These are phyloP conservation scores for Lepus americanus DNA, from an alignment of 2,113 vertebrate species.

Conservation along the genomic window DNA sequence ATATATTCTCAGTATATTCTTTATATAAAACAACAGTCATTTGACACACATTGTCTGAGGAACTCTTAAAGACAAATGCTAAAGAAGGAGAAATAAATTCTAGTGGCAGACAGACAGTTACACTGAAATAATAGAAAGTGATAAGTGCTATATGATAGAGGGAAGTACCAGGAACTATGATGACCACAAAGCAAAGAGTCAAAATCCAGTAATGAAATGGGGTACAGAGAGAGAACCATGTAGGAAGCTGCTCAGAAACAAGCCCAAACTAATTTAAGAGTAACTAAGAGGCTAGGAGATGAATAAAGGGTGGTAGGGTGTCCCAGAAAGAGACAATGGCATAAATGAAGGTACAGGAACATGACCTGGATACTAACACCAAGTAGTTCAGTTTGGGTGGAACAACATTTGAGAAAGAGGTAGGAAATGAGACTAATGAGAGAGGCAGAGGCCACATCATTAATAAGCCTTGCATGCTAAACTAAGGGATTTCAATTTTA, in stretches of 20 bases:
- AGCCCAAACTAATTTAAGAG: background rate
- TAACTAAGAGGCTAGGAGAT: constrained; percentile 20
- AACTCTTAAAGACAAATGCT: background rate
- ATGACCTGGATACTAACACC: constrained; percentile 14
- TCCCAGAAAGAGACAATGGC: constrained; percentile 2
- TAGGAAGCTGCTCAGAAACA: constrained; percentile 19
- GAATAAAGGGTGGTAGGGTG: constrained; percentile 23
- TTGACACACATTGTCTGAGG: constrained; percentile 49
- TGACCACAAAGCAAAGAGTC: constrained; percentile 10
- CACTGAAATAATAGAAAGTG: constrained; percentile 3
- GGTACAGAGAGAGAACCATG: background rate
- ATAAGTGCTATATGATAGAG: background rate
- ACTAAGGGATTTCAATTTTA: constrained; percentile 46
- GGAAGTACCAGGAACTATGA: background rate
- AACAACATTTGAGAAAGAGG: constrained; percentile 41
- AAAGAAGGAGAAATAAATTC: constrained; percentile 40
- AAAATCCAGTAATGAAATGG: background rate
- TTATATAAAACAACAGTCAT: background rate
- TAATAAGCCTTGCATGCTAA: constrained; percentile 11
- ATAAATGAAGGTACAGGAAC: background rate
- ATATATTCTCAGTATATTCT: background rate
- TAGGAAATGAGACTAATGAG: constrained; percentile 28
- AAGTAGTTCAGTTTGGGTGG: constrained; percentile 13
- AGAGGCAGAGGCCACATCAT: constrained; percentile 38
- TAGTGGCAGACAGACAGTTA: constrained; percentile 2